Evolutionary conservation across 2,797 vertebrate species (phyloP).

Genomic region (Pterois miles): DNA sequence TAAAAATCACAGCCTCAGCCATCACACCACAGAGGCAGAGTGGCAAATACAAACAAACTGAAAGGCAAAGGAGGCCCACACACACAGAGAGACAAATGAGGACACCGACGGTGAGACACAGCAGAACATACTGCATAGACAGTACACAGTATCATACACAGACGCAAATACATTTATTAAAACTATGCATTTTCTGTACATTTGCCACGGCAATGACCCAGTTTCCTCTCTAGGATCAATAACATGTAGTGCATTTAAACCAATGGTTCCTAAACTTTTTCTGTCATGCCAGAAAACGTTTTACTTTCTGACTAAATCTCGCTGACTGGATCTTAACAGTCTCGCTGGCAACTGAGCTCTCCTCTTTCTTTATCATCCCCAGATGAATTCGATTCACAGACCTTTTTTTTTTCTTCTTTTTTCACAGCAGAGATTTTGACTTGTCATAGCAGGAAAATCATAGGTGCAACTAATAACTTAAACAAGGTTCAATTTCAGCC

Average conservation of each 20-base stretch:
- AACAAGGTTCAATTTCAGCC: background rate
- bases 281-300: background rate
- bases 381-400: background rate
- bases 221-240: background rate
- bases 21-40: conserved; percentile 44
- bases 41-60: conserved; percentile 53
- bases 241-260: background rate
- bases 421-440: conserved; percentile 1
- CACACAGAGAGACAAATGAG: conserved; percentile 41
- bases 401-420: too few species aligned
- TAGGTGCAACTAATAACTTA: background rate
- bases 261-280: background rate
- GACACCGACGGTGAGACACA: background rate
- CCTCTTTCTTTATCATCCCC: background rate
- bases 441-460: background rate
- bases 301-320: background rate
- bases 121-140: background rate
- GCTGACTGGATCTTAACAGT: background rate
- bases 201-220: background rate
- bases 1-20: conserved; percentile 72
- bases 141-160: background rate
- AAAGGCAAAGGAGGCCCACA: conserved; percentile 29
- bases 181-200: background rate
- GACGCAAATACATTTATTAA: background rate
- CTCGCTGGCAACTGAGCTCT: background rate